phyloP scores from a whole-genome alignment of 2,888 invertebrate species.

The Ommatoiulus sabulosus region DNA sequence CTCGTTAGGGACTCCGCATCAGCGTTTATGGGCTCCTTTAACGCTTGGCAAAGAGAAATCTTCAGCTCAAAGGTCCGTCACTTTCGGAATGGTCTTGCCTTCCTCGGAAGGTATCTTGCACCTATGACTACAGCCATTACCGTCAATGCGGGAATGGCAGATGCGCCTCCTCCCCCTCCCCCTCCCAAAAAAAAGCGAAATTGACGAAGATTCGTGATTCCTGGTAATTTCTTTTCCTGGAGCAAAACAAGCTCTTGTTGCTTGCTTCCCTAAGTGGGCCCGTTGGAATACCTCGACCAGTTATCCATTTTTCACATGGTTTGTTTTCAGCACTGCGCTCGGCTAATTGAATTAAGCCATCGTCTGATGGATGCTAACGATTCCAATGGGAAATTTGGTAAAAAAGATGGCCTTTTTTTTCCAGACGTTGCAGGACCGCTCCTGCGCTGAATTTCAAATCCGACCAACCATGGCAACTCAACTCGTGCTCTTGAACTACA shows the following conservation, averaged over 20 bases:
- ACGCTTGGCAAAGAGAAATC: background rate
- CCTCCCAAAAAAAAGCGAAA: background rate
- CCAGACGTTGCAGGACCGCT: background rate
- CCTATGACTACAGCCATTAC: background rate
- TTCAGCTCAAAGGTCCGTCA: background rate
- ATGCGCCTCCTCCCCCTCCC: background rate
- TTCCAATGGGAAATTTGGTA: conserved; percentile 34
- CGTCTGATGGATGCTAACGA: conserved; percentile 1
- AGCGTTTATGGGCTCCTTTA: conserved; percentile 18
- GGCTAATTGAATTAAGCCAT: conserved; percentile 6
- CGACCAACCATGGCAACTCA: background rate
- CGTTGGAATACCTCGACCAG: background rate
- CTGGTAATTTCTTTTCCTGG: background rate
- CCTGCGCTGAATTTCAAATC: background rate
- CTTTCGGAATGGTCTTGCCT: background rate
- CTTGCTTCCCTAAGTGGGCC: background rate
- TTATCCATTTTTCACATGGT: background rate
- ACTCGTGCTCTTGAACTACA: background rate
- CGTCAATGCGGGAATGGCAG: background rate
- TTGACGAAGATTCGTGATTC: conserved; percentile 17
- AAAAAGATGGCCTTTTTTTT: background rate
- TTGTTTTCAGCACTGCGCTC: background rate
- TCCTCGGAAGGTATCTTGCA: background rate
- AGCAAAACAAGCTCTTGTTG: background rate
- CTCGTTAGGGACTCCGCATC: conserved; percentile 17